Conservation (phyloP, 2,113 vertebrate species). For the Atrichornis clamosus region DNA sequence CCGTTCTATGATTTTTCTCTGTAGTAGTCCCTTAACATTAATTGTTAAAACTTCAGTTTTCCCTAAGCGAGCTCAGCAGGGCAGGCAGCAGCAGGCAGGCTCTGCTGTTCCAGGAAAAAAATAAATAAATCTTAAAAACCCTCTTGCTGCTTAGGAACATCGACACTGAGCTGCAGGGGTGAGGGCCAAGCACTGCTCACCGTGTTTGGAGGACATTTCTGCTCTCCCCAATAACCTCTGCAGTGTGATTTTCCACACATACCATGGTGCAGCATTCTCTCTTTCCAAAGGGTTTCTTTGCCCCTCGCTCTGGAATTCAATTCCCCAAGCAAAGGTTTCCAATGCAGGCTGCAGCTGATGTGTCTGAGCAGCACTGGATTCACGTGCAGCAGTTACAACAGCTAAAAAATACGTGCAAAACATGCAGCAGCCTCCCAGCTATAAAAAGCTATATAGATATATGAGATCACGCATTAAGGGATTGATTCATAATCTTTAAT, state of each 20-base stretch:
- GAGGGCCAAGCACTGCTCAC: neutral
- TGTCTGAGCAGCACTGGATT: constrained; percentile 53
- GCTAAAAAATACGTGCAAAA: constrained; percentile 8
- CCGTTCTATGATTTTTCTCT: neutral
- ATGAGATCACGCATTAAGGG: neutral
- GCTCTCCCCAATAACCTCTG: neutral
- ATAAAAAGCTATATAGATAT: neutral
- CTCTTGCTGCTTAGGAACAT: neutral
- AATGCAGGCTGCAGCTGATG: constrained; percentile 62
- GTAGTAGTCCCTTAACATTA: neutral
- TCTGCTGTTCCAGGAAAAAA: neutral
- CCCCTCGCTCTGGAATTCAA: constrained; percentile 14
- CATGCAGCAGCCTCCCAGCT: neutral
- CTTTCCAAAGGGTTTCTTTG: constrained; percentile 36
- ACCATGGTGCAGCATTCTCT: constrained; percentile 62
- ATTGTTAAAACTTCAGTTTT: neutral
- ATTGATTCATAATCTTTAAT: neutral
- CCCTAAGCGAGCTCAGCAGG: neutral
- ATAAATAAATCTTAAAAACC: neutral
- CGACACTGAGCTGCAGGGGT: neutral
- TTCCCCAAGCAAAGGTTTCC: neutral
- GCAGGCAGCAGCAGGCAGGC: neutral
- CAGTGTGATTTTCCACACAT: neutral
- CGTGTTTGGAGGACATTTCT: neutral
- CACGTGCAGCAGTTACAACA: constrained; percentile 68